These are phyloP conservation scores for Lithophane ornitopus DNA, from an alignment of 2,888 invertebrate genomes.

Conservation along the genomic window DNA sequence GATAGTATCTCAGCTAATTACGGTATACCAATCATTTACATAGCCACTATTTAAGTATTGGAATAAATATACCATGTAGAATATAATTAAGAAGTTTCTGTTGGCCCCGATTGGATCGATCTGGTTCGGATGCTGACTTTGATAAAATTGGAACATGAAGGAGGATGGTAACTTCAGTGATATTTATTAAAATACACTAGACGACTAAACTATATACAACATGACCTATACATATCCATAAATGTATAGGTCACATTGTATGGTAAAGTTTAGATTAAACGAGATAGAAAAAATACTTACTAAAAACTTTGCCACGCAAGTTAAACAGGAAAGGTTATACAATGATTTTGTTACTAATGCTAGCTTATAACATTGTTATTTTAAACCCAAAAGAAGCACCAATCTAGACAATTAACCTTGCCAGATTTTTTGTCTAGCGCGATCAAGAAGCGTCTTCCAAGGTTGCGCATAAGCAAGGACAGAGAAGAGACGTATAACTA, in stretches of 20 bases:
- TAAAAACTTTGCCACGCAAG: not conserved
- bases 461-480: conserved; percentile 26
- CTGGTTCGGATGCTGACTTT: not conserved
- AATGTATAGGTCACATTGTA: not conserved
- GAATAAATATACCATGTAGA: conserved; percentile 25
- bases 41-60: not conserved
- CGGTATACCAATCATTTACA: conserved; percentile 31
- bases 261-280: not conserved
- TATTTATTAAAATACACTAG: not conserved
- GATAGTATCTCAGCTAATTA: conserved; percentile 57
- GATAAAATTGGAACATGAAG: not conserved
- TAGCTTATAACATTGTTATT: conserved; percentile 10
- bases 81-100: conserved; percentile 10
- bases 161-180: not conserved
- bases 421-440: conserved; percentile 30
- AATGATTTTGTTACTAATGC: not conserved
- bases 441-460: conserved; percentile 21
- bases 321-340: not conserved
- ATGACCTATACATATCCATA: not conserved
- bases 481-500: not conserved
- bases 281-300: not conserved
- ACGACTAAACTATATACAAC: not conserved
- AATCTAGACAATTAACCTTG: conserved; percentile 41
- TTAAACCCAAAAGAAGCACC: not conserved
- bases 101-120: not conserved